Base-by-base conservation (phyloP, 2,888 invertebrate species). In the Drosophila hamatofila region DNA sequence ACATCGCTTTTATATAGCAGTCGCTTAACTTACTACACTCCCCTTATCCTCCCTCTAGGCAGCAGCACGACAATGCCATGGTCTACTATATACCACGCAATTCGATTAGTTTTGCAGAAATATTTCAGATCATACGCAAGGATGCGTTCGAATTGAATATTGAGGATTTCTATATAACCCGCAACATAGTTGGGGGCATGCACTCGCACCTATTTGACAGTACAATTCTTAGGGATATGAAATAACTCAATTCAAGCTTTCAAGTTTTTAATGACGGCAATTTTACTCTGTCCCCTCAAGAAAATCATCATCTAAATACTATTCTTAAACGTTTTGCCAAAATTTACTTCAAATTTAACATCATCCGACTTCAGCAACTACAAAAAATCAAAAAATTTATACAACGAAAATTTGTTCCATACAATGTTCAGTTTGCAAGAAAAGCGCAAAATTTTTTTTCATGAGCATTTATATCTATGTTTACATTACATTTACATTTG, bases 71-170 rank as follows among this genome's bases (percentile, higher is more conserved):
- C 1, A 58, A 67, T 2, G 51, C 58, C 0, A 66, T 88, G 74
- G 16, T 72, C 0, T 88, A 75, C n/a, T 41, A 54, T 41, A 54
- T 88, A 23, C 78, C 84, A 3, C 3, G 48, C 12, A 16, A 46
- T 1, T 18, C 64, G 6, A 69, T 74, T 3, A 54, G 27, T 18
- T 74, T 88, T 42, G 71, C 88, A 2, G 62, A 72, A 11, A 74
- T 88, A 18, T 84, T 88, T 48, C 3, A 61, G 1, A 61, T 48
- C 0, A 35, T 88, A 7, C 72, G 79, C 14, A 74, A 72, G 16
- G 84, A 88, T 55, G 65, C 78, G 1, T 89, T 80, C 4, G 78
- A 76, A 39, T 56, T 89, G 56, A 86, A 88, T 46, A 65, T 88
- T 46, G 89, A 88, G 18, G 82, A 83, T 14, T 88, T 86, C 39